These are phyloP conservation scores for Xiphydria camelus DNA, from an alignment of 2,888 invertebrate genomes.

Conservation along the genomic window DNA sequence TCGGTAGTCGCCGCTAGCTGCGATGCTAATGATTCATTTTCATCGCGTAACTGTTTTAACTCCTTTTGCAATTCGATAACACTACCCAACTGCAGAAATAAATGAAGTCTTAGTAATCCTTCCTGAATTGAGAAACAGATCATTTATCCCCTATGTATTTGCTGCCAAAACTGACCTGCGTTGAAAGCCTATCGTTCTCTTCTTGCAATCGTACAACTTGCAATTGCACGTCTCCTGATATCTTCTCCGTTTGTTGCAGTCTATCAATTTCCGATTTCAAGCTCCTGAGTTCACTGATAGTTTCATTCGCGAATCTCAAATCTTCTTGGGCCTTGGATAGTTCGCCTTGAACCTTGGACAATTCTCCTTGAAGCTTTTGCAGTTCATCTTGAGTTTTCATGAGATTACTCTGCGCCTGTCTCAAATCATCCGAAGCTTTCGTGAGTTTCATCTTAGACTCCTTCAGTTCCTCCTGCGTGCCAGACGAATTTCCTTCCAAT, in stretches of 20 bases:
- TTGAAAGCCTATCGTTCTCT: conserved; percentile 60
- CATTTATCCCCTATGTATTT: too few species aligned
- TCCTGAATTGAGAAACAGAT: background rate
- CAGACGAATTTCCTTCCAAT: conserved; percentile 45
- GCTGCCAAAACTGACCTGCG: too few species aligned
- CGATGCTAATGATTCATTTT: conserved; percentile 53
- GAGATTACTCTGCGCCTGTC: conserved; percentile 31
- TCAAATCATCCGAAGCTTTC: conserved; percentile 29
- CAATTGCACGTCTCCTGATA: conserved; percentile 33
- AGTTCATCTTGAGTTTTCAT: conserved; percentile 30
- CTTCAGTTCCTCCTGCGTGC: conserved; percentile 31
- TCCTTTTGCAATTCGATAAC: conserved; percentile 42
- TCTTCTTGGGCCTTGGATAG: conserved; percentile 30
- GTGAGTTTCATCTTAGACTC: conserved; percentile 28
- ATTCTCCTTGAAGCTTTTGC: conserved; percentile 29
- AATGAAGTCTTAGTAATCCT: conserved; percentile 1
- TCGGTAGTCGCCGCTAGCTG: conserved; percentile 56
- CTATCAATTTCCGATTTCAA: conserved; percentile 32
- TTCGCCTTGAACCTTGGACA: conserved; percentile 33
- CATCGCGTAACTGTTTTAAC: conserved; percentile 49
- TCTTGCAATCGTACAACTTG: conserved; percentile 60
- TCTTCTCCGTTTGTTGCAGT: conserved; percentile 32
- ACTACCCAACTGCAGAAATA: conserved; percentile 32
- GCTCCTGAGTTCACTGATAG: conserved; percentile 22
- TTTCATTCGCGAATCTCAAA: conserved; percentile 21